A percentile compares a stretch with the other conserved stretches of the same genome.
These are phyloP conservation scores for Ctenosaura bakeri DNA, from an alignment of 2,797 vertebrate genomes.

Conservation along the genomic window DNA sequence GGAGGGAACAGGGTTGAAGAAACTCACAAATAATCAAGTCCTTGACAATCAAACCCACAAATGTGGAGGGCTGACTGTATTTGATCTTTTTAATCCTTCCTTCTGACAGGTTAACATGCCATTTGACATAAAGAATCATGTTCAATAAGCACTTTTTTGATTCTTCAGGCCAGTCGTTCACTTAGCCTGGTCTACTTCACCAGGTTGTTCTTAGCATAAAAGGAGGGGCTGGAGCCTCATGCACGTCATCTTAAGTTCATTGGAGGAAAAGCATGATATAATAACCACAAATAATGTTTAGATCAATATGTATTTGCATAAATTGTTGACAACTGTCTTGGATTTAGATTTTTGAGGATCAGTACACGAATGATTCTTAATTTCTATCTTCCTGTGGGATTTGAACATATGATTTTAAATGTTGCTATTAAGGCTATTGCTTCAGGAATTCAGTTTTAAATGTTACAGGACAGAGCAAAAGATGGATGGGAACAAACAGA, in stretches of 20 bases:
- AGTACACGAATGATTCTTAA: neutral
- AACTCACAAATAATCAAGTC: too few relatives aligned
- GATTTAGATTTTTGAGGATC: neutral
- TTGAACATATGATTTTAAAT: neutral
- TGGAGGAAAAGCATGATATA: too few relatives aligned
- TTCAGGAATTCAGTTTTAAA: neutral
- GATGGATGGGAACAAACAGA: neutral
- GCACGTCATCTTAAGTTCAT: too few relatives aligned
- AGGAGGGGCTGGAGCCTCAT: too few relatives aligned
- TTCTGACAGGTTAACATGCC: slow-evolving; percentile 37
- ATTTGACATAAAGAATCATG: neutral
- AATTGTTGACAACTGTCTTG: neutral
- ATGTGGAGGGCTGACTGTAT: neutral
- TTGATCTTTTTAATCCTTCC: slow-evolving; percentile 14
- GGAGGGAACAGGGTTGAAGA: too few relatives aligned
- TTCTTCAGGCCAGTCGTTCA: too few relatives aligned
- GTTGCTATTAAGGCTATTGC: neutral
- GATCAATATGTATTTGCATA: neutral
- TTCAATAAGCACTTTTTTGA: neutral
- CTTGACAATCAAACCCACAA: too few relatives aligned
- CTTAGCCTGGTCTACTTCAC: too few relatives aligned
- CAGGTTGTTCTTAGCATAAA: too few relatives aligned
- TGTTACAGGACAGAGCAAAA: neutral
- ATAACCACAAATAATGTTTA: neutral
- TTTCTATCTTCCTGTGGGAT: neutral